Evolutionary conservation across 2,113 vertebrate species (phyloP).

Genomic region (Clarias batrachus): DNA sequence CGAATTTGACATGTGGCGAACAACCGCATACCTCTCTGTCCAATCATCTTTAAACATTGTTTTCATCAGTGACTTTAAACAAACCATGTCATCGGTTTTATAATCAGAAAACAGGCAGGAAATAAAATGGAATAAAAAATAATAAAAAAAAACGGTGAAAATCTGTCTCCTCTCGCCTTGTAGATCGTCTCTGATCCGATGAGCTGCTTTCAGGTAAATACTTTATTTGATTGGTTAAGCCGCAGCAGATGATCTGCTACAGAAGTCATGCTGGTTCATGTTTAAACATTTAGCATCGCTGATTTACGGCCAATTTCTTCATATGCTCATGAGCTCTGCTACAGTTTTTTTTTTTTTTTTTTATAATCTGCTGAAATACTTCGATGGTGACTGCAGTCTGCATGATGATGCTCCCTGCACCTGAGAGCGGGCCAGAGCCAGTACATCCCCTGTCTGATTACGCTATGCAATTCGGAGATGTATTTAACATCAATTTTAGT

Average conservation of each 20-base stretch:
- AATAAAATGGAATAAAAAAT: neutral
- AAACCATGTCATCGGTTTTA: neutral
- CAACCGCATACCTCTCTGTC: neutral
- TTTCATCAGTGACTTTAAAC: neutral
- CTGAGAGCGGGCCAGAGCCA: neutral
- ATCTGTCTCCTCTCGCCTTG: neutral
- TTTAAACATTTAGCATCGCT: neutral
- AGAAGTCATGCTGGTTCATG: neutral
- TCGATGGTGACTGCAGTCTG: neutral
- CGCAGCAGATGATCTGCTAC: neutral
- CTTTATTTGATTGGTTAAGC: neutral
- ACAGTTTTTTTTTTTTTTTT: no score
- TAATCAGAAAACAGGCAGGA: neutral
- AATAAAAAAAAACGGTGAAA: neutral
- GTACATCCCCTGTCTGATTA: neutral
- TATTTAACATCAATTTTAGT: neutral
- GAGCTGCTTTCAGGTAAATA: constrained; percentile 4
- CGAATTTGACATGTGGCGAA: neutral
- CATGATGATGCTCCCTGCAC: neutral
- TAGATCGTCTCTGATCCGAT: neutral
- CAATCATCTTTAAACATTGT: neutral
- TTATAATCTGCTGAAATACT: neutral
- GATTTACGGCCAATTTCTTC: neutral
- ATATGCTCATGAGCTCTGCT: neutral
- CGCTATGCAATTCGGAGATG: neutral